Evolutionary conservation across 2,113 vertebrate species (phyloP).

Genomic region (Mormoops blainvillei): DNA sequence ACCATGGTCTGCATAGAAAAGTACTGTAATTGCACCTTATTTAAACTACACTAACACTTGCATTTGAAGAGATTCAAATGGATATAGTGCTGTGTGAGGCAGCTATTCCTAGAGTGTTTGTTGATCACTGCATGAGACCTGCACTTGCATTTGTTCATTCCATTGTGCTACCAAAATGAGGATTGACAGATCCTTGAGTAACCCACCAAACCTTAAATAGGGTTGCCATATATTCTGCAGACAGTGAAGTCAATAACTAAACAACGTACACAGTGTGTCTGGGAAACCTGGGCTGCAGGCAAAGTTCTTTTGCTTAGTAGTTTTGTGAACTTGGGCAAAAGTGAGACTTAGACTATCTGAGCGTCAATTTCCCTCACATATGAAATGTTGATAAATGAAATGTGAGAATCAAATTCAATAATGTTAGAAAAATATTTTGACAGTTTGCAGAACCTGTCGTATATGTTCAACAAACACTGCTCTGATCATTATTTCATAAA

Average conservation of each 20-base stretch:
- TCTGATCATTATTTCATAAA: background rate
- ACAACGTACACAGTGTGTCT: background rate
- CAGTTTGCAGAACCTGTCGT: background rate
- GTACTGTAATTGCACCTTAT: background rate
- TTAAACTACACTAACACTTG: background rate
- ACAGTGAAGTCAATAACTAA: background rate
- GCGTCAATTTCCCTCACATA: background rate
- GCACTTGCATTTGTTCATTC: background rate
- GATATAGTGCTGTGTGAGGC: background rate
- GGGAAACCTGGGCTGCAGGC: background rate
- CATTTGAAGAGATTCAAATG: background rate
- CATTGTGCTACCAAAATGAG: background rate
- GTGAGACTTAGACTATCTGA: background rate
- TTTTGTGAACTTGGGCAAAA: background rate
- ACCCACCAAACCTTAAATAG: background rate
- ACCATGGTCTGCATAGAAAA: background rate
- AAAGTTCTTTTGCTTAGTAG: background rate
- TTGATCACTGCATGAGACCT: background rate
- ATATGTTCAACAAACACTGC: background rate
- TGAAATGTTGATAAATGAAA: constrained; percentile 13
- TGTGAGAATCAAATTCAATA: constrained; percentile 7
- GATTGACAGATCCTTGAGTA: background rate
- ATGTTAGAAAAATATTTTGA: background rate
- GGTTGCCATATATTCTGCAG: background rate
- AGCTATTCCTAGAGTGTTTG: background rate